Conservation (phyloP, 2,113 vertebrate species). For the Pteropus alecto region DNA sequence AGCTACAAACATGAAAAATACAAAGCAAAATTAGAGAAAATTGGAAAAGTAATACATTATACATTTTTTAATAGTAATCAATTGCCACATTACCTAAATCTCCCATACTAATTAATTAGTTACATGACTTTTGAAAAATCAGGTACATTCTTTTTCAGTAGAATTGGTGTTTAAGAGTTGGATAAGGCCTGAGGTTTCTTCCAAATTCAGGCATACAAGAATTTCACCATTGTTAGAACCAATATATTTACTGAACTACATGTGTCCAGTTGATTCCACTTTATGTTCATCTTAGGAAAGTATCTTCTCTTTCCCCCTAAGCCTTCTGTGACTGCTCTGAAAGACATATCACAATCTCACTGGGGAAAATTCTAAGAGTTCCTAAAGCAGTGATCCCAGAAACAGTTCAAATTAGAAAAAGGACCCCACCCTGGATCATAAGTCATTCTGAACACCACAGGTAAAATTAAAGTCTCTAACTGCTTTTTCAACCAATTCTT, state of each 20-base stretch:
- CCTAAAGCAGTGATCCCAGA: neutral
- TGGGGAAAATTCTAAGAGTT: neutral
- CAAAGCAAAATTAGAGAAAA: neutral
- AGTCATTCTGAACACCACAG: neutral
- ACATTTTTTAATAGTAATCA: neutral
- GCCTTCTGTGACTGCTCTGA: neutral
- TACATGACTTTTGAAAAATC: neutral
- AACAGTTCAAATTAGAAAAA: neutral
- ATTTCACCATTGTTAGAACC: neutral
- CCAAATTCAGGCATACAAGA: neutral
- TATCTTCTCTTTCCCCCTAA: neutral
- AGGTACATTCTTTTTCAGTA: neutral
- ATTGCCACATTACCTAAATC: neutral
- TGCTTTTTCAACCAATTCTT: constrained; percentile 32
- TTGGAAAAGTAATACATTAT: neutral
- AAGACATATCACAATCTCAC: constrained; percentile 4
- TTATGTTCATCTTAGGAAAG: neutral
- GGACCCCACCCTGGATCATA: neutral
- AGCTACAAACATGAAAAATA: neutral
- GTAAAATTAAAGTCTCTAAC: neutral
- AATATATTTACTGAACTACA: neutral
- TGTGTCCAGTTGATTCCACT: neutral
- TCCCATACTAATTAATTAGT: neutral
- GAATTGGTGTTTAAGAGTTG: neutral
- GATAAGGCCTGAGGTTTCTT: neutral